These are phyloP conservation scores for Eleutherodactylus coqui DNA, from an alignment of 2,797 vertebrate species.

Conservation along the genomic window DNA sequence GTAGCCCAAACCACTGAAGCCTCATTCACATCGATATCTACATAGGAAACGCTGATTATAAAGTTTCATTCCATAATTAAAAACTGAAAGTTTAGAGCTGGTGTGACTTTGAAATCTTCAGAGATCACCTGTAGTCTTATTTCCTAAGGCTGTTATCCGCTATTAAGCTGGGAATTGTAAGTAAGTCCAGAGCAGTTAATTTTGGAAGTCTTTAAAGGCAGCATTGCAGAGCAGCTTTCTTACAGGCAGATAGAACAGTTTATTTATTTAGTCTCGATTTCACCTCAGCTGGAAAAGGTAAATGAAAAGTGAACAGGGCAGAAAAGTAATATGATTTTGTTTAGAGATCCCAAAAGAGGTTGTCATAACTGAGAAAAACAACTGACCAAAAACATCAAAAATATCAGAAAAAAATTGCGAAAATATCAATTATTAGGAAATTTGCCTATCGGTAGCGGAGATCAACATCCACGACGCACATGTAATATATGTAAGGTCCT, in stretches of 20 bases:
- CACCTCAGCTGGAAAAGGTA: slow-evolving; percentile 25
- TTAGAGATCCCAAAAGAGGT: slow-evolving; percentile 50
- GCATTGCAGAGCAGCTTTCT: not conserved
- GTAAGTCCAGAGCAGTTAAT: slow-evolving; percentile 33
- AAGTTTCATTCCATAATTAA: slow-evolving; percentile 36
- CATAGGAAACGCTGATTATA: not conserved
- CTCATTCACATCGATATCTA: not conserved
- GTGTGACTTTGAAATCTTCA: slow-evolving; percentile 31
- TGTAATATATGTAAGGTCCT: slow-evolving; percentile 19
- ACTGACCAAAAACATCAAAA: slow-evolving; percentile 32
- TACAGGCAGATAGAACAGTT: not conserved
- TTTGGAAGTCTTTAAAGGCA: slow-evolving; percentile 36
- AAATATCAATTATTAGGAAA: slow-evolving; percentile 55
- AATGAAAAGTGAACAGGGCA: slow-evolving; percentile 37
- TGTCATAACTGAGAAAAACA: not conserved
- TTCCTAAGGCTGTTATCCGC: slow-evolving; percentile 38
- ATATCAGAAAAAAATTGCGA: slow-evolving; percentile 21
- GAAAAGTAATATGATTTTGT: slow-evolving; percentile 21
- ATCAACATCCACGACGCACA: not conserved
- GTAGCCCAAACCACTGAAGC: not conserved
- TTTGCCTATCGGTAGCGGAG: slow-evolving; percentile 28
- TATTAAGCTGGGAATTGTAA: slow-evolving; percentile 46
- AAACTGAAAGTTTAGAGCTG: slow-evolving; percentile 11
- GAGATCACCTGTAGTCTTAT: slow-evolving; percentile 27
- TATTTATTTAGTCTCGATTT: slow-evolving; percentile 35